Base-by-base conservation (phyloP, 2,888 invertebrate genomes). In the Caenorhabditis doughertyi region DNA sequence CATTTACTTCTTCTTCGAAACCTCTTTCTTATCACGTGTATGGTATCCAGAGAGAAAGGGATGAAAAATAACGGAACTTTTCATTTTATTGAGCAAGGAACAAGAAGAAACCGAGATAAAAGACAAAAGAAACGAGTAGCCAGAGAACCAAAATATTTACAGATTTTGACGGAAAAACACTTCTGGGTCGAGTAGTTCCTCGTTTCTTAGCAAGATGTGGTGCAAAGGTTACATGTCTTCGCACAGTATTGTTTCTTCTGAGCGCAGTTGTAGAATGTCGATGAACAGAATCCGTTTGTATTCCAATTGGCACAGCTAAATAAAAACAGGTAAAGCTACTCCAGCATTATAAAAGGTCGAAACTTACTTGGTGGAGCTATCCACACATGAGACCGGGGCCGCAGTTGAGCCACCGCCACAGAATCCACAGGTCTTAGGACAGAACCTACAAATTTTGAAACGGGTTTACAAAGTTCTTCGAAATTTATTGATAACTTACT, bases 401-500 rank as follows among this genome's bases (percentile, higher is more conserved):
- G 51, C 39, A 51, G 81, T 81, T 18, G 67, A 70, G 29, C 74
- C 81, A 35, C 74, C 73, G 21, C 68, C 74, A n/a, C 81, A 81
- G 53, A 64, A 81, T 74, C 81, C 81, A 35, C 81, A 81, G 21
- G 81, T 74, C 60, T 74, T 68, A 11, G 73, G 62, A 42, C 81
- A 81, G 49, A 74, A 74, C 27, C 80, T 80, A 39, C 42, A 80
- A 8, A 8, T 53, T 2, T 16, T n/a, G 5, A 55, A 32, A 32
- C 18, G 27, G 32, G 5, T n/a, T 3, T 5, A 25, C 7, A 16
- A 13, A 0, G 11, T 51, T 51, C 13, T 51, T 2, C n/a, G 16
- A 25, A n/a, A 23, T 16, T 13, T 21, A 39, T 21, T 13, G 5
- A 68, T 16, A 29, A 65, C 79, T 65, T 3, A 79, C 79, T 67